Conservation (phyloP, 2,888 invertebrate species). For the Leptothorax acervorum region DNA sequence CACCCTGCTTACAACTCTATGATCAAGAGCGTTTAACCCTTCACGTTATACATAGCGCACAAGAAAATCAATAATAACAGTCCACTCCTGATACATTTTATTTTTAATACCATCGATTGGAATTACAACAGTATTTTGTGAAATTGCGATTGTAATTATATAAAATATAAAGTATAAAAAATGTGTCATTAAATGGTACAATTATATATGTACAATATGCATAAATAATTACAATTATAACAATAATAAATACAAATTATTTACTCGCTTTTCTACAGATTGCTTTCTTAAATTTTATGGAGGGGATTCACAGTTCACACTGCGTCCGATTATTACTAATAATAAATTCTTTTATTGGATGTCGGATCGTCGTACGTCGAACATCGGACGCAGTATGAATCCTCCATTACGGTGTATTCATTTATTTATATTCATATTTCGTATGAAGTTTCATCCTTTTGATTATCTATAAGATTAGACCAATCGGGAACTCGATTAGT, state of each 20-base stretch:
- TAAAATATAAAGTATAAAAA: slow-evolving; percentile 31
- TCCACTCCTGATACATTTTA: not conserved
- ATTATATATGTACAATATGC: slow-evolving; percentile 39
- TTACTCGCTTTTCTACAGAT: not conserved
- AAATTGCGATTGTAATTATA: slow-evolving; percentile 27
- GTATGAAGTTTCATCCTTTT: slow-evolving; percentile 64
- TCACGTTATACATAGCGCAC: not conserved
- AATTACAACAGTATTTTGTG: not conserved
- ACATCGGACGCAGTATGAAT: too few relatives aligned
- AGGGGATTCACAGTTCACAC: too few relatives aligned
- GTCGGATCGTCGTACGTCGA: too few relatives aligned
- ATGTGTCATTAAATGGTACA: slow-evolving; percentile 5
- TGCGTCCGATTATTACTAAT: too few relatives aligned
- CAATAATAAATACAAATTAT: slow-evolving; percentile 18
- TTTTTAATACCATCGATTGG: not conserved
- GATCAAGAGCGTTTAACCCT: slow-evolving; percentile 70
- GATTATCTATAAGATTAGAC: slow-evolving; percentile 89
- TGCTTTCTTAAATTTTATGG: slow-evolving; percentile 1
- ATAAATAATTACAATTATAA: slow-evolving; percentile 13
- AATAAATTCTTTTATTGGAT: too few relatives aligned
- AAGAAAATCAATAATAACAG: not conserved
- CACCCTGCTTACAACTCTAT: slow-evolving; percentile 92
- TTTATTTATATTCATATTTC: slow-evolving; percentile 43
- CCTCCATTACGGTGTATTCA: not conserved
- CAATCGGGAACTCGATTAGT: slow-evolving; percentile 93